These are phyloP conservation scores for Drosophila anceps DNA, from an alignment of 2,888 invertebrate genomes.

Conservation along the genomic window DNA sequence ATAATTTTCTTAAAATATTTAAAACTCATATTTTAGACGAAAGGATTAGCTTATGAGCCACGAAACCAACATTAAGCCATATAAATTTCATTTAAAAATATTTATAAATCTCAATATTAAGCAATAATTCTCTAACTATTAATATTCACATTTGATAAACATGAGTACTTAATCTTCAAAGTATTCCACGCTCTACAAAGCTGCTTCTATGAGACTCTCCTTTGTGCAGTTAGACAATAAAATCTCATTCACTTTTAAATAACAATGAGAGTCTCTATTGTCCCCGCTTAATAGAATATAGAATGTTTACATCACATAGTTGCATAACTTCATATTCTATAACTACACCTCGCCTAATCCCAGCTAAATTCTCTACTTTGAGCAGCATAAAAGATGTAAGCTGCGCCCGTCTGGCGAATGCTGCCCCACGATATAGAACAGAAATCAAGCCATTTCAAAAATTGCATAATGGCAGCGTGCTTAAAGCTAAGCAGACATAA, in stretches of 20 bases:
- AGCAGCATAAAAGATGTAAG: conserved; percentile 57
- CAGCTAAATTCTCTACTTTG: conserved; percentile 35
- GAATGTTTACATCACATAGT: conserved; percentile 9
- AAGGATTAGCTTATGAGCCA: too few relatives aligned
- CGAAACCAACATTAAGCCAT: too few relatives aligned
- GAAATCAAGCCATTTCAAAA: conserved; percentile 61
- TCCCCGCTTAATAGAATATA: background rate
- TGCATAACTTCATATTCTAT: conserved; percentile 2
- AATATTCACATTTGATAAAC: background rate
- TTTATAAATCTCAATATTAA: too few relatives aligned
- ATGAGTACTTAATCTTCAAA: background rate
- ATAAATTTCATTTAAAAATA: too few relatives aligned
- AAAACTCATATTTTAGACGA: too few relatives aligned
- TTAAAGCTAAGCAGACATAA: conserved; percentile 64
- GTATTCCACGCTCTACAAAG: too few relatives aligned
- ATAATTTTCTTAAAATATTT: too few relatives aligned
- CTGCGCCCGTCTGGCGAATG: too few relatives aligned
- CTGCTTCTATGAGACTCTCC: background rate
- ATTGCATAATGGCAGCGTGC: conserved; percentile 50
- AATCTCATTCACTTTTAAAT: background rate
- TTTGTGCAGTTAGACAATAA: background rate
- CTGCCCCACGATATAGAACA: conserved; percentile 10
- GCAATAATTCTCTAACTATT: background rate
- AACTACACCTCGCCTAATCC: conserved; percentile 20
- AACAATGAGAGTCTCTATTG: background rate